Evolutionary conservation across 2,113 vertebrate genomes (phyloP), one percentile per base, ranked within the genome.

Genomic region (Cynoglossus semilaevis): DNA sequence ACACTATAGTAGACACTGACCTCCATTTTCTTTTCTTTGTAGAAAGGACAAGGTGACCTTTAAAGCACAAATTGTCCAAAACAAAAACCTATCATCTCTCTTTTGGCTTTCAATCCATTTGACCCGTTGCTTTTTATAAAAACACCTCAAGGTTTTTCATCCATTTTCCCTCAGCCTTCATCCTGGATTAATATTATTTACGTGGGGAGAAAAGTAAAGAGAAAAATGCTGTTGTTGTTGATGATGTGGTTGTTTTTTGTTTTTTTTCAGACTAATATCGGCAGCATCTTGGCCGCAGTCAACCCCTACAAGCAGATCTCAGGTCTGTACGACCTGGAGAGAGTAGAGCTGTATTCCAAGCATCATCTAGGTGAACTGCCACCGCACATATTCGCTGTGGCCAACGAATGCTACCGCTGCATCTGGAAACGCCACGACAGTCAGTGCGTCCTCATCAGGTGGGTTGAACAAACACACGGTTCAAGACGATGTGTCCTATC

Each of bases 361-460:
- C 93, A 95, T 78, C 92, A 92, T 22, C 85, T 94, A 56, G 94
- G 94, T 2, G 94, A 96, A 79, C 91, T 95, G 57, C 94, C 94
- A 0, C 94, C 94, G 4, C 94, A 96, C 54, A 96, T 96, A 80
- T 96, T 93, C 19, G 94, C 94, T 10, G 89, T 94, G 0, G 94
- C 93, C 70, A 96, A 93, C 7, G 94, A 96, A 85, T 96, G 94
- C 82, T 96, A 96, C 85, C 87, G 94, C 82, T 96, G 94, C 88
- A 89, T 96, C 82, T 96, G 94, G 94, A 96, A 95, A 79, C 90
- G 93, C 57, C 93, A 93, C 1, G 94, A 96, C 92, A 95, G 94
- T 80, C 94, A 96, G 70, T 96, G 94, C 70, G 91, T 96, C 40
- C 93, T 96, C 19, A 96, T 96, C 78, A 96, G 94, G 94, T 96